Evolutionary conservation across 2,888 invertebrate species (phyloP), one percentile per base, ranked within the genome.

Genomic region (Onchidella celtica): DNA sequence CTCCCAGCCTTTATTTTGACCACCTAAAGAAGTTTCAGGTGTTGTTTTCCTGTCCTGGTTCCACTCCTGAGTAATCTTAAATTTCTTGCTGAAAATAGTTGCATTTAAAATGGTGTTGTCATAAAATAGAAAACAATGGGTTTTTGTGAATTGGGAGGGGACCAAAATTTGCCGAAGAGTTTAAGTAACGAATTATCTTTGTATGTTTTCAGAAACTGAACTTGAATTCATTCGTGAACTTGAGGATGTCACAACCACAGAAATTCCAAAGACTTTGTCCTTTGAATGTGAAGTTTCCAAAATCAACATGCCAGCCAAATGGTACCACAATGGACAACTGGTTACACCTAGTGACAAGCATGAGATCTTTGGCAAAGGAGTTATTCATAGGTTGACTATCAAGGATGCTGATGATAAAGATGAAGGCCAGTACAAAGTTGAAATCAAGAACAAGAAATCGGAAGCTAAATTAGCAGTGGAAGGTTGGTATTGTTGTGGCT

Each of bases 291-390:
- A 97, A 94, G 94, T 98, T 74, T 97, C 97, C 0, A 95, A 96
- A 87, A 95, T 96, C 76, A 95, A 96, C 70, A 83, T 90, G 11
- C 84, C 85, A n/a, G 89, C 88, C 57, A 86, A 87, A 74, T 92
- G 92, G 92, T 97, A 97, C 93, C 98, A 97, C 93, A 98, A 98
- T 92, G 97, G 97, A 0, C 96, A 97, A 91, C 97, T 97, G 92
- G 94, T 98, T 63, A 97, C 97, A 91, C 86, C 90, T 72, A 86
- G 87, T 78, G 88, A 91, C 74, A 92, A 91, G 84, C 91, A 91
- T 84, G 88, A 89, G 84, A 88, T 92, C 84, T 84, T 90, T 47
- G 86, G 87, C 34, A 90, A 91, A 21, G 91, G 91, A 9, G 84
- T 88, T 14, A 87, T 90, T 3, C 92, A 92, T 77, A 84, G 86